Base-by-base conservation (phyloP, 1,140 invertebrate species). In the Tyrophagus putrescentiae region DNA sequence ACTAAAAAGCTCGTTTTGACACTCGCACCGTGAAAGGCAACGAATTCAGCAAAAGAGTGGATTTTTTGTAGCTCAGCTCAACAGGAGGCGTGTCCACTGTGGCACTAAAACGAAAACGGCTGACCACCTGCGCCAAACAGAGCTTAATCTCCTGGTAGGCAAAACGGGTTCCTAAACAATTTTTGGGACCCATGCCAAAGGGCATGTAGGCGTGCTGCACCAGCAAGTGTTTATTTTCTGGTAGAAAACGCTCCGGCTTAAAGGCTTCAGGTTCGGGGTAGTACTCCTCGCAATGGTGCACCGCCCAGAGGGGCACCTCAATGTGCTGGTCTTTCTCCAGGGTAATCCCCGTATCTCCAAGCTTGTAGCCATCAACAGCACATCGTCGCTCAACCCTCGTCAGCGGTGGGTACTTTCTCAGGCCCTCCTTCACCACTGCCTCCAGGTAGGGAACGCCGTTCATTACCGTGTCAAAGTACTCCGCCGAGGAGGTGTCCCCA, bases 181-280 rank as follows among this genome's bases (percentile, higher is more conserved):
- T 16, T 27, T 53, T n/a, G 18, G 48, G 41, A 1, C 57, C 57
- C 2, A 27, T 1, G 4, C 57, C 57, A 58, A 59, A 59, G 1
- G 57, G 57, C 42, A 58, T 18, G 27, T 59, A 59, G 18, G 57
- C 29, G 6, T 25, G 27, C 2, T 39, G 45, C n/a, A 36, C 21
- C 13, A 62, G 18, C 45, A 27, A 13, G 18, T 59, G 53, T 16
- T 29, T n/a, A 58, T 59, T 59, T 32, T 58, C 57, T 16, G 57
- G 57, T 27, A 57, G 5, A 60, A 64, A 82, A 67, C 80, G 68
- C 60, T 81, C 79, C 0, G 81, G 81, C 65, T 78, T 72, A 64
- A 82, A 83, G 63, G 69, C 70, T 3, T 78, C 67, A 25, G 82
- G 80, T 52, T 82, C 68, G 1, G 76, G 72, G 71, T 74, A 83